phyloP scores from a whole-genome alignment of 2,888 invertebrate genomes.

The Drosophila rellima region DNA sequence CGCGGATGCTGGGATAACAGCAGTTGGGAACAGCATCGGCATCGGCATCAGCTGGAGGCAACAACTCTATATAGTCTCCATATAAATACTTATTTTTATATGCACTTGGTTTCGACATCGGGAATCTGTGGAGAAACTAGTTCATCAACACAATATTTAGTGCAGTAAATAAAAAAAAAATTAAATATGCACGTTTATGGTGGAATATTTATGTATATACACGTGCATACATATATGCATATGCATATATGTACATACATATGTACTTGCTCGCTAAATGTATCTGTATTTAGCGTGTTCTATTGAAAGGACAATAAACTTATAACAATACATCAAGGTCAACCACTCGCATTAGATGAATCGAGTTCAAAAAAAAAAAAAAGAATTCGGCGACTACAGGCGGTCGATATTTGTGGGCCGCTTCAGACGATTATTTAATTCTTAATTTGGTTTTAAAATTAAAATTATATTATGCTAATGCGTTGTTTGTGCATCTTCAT shows the following conservation, averaged over 20 bases:
- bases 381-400: constrained; percentile 23
- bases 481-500: constrained; percentile 8
- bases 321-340: constrained; percentile 74
- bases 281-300: constrained; percentile 76
- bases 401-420: constrained; percentile 41
- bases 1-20: constrained; percentile 67
- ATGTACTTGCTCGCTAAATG: constrained; percentile 60
- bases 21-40: constrained; percentile 21
- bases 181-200: constrained; percentile 61
- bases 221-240: neutral
- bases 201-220: constrained; percentile 20
- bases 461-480: constrained; percentile 47
- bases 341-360: constrained; percentile 75
- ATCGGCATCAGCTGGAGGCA: constrained; percentile 27
- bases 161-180: constrained; percentile 67
- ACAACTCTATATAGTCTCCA: constrained; percentile 18
- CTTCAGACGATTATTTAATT: constrained; percentile 50
- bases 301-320: constrained; percentile 83
- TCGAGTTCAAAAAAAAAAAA: constrained; percentile 11
- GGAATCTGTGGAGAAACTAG: constrained; percentile 68
- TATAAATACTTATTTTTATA: constrained; percentile 69
- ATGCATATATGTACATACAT: constrained; percentile 47
- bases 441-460: constrained; percentile 34
- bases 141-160: constrained; percentile 67
- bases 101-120: constrained; percentile 71